Evolutionary conservation across 2,888 invertebrate species (phyloP).

Genomic region (Xestobium rufovillosum): DNA sequence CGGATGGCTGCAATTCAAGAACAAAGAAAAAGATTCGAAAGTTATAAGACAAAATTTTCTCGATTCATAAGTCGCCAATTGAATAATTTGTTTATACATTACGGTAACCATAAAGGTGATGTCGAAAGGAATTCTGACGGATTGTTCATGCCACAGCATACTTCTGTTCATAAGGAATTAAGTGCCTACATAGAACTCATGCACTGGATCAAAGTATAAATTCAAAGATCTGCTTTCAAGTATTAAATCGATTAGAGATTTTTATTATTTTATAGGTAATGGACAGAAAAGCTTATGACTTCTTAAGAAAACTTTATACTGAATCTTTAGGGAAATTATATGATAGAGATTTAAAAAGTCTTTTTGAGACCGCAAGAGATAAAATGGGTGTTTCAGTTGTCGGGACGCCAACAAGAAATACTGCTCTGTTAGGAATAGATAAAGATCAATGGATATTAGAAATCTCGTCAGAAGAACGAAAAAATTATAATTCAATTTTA

Average conservation of each 20-base stretch:
- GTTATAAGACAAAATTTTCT: conserved; percentile 71
- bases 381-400: conserved; percentile 36
- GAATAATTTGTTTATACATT: conserved; percentile 91
- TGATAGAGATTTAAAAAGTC: conserved; percentile 73
- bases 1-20: conserved; percentile 72
- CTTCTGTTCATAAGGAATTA: conserved; percentile 77
- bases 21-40: conserved; percentile 70
- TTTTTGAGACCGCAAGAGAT: conserved; percentile 68
- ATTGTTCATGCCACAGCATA: conserved; percentile 67
- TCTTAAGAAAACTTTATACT: conserved; percentile 76
- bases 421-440: conserved; percentile 52
- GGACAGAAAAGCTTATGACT: conserved; percentile 75
- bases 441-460: conserved; percentile 58
- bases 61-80: conserved; percentile 80
- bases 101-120: conserved; percentile 69
- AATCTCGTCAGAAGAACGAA: conserved; percentile 51
- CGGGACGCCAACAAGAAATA: conserved; percentile 32
- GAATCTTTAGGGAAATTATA: conserved; percentile 78
- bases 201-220: conserved; percentile 71
- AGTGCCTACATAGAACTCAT: conserved; percentile 82
- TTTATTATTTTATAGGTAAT: conserved; percentile 45
- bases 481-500: conserved; percentile 59
- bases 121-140: conserved; percentile 47
- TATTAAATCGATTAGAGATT: background rate
- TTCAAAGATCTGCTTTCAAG: background rate